These are phyloP conservation scores for Apis florea DNA, from an alignment of 1,140 invertebrate species.

Conservation along the genomic window DNA sequence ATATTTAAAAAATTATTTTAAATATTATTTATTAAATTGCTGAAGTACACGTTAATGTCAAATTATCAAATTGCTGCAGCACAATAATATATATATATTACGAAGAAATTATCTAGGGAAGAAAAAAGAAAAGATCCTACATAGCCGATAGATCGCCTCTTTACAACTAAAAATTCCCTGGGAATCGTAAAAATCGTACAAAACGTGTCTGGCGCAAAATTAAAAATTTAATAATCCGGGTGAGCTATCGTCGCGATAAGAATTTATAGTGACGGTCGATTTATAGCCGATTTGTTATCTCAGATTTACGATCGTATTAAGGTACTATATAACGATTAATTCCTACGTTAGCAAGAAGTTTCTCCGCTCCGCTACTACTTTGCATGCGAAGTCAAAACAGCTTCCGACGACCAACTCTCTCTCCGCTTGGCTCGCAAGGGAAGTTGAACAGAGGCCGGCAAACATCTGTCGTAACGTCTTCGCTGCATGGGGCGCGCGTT, in stretches of 20 bases:
- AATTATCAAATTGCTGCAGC: no score
- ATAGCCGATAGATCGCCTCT: not conserved
- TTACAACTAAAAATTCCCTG: no score
- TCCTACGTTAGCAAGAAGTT: not conserved
- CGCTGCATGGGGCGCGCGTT: slow-evolving; percentile 42
- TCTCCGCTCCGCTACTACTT: not conserved
- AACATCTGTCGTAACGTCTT: slow-evolving; percentile 48
- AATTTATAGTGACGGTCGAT: slow-evolving; percentile 21
- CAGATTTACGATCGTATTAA: slow-evolving; percentile 34
- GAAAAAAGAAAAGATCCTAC: no score
- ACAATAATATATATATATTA: no score
- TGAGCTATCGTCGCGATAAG: slow-evolving; percentile 18
- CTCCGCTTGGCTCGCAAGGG: slow-evolving; percentile 5
- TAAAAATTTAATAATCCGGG: slow-evolving; percentile 34
- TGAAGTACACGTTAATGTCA: no score
- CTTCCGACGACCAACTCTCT: slow-evolving; percentile 16
- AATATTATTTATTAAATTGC: no score
- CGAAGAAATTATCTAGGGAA: no score
- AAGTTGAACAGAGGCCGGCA: slow-evolving; percentile 22
- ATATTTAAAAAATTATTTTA: no score
- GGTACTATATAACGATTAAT: slow-evolving; percentile 30
- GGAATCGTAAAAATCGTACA: not conserved
- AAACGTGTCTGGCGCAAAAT: slow-evolving; percentile 10
- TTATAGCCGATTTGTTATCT: slow-evolving; percentile 23
- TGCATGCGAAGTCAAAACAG: slow-evolving; percentile 39